Conservation (phyloP, 2,113 vertebrate species). For the Cervus canadensis region DNA sequence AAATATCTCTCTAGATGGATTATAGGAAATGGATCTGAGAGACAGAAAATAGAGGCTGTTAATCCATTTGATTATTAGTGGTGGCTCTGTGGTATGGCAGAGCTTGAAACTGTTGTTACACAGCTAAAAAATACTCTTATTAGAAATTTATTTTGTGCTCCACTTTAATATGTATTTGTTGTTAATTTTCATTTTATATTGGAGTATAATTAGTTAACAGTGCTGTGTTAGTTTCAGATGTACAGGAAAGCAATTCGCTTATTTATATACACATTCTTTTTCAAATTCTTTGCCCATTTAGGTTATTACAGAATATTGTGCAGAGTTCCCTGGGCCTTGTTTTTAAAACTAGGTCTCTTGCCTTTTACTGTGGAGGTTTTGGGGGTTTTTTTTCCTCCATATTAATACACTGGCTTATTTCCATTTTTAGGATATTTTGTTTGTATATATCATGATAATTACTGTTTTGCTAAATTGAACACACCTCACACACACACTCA, state of each 20-base stretch:
- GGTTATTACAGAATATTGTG: not conserved
- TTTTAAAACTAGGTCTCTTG: not conserved
- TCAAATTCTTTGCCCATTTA: not conserved
- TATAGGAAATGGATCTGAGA: constrained; percentile 17
- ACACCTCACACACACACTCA: not conserved
- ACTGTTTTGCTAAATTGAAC: constrained; percentile 27
- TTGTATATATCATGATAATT: constrained; percentile 18
- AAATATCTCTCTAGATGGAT: not conserved
- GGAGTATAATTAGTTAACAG: not conserved
- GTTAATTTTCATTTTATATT: not conserved
- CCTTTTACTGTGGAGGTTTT: not conserved
- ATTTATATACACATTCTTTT: not conserved
- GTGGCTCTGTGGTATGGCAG: not conserved
- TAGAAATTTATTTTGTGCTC: not conserved
- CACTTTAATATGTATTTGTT: not conserved
- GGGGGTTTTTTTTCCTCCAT: not conserved
- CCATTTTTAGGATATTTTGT: constrained; percentile 10
- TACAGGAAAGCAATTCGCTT: not conserved
- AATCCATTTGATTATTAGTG: not conserved
- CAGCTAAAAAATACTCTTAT: not conserved
- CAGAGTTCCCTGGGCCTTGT: not conserved
- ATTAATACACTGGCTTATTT: not conserved
- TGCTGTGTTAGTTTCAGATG: not conserved
- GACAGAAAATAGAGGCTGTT: not conserved
- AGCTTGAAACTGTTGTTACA: not conserved